A percentile compares a stretch with the other conserved stretches of the same genome.
Evolutionary conservation across 2,113 vertebrate species (phyloP).

Genomic region (Ameiurus melas): DNA sequence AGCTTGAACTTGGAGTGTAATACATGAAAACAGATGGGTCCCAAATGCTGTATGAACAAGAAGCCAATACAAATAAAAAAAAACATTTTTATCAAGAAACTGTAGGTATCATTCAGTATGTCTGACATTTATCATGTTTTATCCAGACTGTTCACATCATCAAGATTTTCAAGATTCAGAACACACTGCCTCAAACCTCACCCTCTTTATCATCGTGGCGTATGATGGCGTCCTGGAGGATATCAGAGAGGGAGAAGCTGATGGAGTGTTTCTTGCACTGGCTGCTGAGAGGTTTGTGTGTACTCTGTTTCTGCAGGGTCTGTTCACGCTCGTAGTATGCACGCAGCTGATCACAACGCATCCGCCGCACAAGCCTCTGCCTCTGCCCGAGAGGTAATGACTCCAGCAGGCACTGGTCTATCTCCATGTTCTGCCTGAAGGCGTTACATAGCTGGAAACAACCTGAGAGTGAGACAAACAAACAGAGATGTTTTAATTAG

Average conservation of each 20-base stretch:
- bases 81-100: not conserved
- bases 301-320: conserved; percentile 79
- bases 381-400: conserved; percentile 91
- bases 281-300: conserved; percentile 64
- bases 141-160: not conserved
- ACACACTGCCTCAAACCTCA: conserved; percentile 56
- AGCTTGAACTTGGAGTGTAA: conserved; percentile 20
- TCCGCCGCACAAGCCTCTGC: conserved; percentile 89
- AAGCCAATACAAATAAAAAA: not conserved
- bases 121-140: not conserved
- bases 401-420: conserved; percentile 98
- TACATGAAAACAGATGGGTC: conserved; percentile 8
- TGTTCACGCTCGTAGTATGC: conserved; percentile 91
- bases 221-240: conserved; percentile 85
- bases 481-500: conserved; percentile 12
- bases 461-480: conserved; percentile 71
- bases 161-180: not conserved
- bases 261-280: conserved; percentile 77
- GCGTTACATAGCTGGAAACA: conserved; percentile 98
- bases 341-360: conserved; percentile 92
- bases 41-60: not conserved
- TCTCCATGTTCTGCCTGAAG: conserved; percentile 98
- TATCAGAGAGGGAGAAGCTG: conserved; percentile 73
- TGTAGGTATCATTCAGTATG: not conserved
- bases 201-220: conserved; percentile 91